These are phyloP conservation scores for Drosophila yakuba DNA, from an alignment of 1,140 invertebrate species.

Conservation along the genomic window DNA sequence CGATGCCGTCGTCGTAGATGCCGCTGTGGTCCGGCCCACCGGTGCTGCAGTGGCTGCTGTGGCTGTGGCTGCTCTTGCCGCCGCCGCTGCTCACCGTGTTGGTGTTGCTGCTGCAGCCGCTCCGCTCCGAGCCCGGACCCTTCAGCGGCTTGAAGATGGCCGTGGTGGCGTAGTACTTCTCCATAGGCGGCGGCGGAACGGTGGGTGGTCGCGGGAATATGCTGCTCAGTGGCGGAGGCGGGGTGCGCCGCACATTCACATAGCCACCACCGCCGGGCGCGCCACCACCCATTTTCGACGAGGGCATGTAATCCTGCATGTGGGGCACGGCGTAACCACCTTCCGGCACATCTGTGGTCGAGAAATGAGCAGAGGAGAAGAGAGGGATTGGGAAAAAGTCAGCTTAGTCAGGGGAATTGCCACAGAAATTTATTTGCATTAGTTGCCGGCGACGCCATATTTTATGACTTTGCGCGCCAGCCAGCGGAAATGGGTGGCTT, in stretches of 20 bases:
- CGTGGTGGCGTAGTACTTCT: slow-evolving; percentile 90
- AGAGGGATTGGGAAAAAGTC: slow-evolving; percentile 24
- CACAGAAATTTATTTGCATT: slow-evolving; percentile 79
- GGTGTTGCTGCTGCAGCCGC: slow-evolving; percentile 51
- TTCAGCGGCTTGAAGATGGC: slow-evolving; percentile 84
- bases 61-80: slow-evolving; percentile 76
- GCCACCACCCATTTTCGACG: slow-evolving; percentile 75
- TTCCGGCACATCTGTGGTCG: slow-evolving; percentile 86
- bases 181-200: slow-evolving; percentile 88
- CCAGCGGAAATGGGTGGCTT: slow-evolving; percentile 39
- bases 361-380: slow-evolving; percentile 3
- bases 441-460: slow-evolving; percentile 67
- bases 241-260: slow-evolving; percentile 82
- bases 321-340: slow-evolving; percentile 86
- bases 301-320: slow-evolving; percentile 83
- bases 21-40: slow-evolving; percentile 66
- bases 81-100: slow-evolving; percentile 63
- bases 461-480: slow-evolving; percentile 57
- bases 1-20: slow-evolving; percentile 79
- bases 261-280: slow-evolving; percentile 69
- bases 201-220: slow-evolving; percentile 88
- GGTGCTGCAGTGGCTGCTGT: slow-evolving; percentile 61
- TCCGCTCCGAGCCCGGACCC: slow-evolving; percentile 58
- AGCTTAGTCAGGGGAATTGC: slow-evolving; percentile 67
- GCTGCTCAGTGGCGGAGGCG: slow-evolving; percentile 86